A percentile compares a stretch with the other conserved stretches of the same genome.
These are phyloP conservation scores for Podarcis lilfordi DNA, from an alignment of 2,797 vertebrate genomes.

Conservation along the genomic window DNA sequence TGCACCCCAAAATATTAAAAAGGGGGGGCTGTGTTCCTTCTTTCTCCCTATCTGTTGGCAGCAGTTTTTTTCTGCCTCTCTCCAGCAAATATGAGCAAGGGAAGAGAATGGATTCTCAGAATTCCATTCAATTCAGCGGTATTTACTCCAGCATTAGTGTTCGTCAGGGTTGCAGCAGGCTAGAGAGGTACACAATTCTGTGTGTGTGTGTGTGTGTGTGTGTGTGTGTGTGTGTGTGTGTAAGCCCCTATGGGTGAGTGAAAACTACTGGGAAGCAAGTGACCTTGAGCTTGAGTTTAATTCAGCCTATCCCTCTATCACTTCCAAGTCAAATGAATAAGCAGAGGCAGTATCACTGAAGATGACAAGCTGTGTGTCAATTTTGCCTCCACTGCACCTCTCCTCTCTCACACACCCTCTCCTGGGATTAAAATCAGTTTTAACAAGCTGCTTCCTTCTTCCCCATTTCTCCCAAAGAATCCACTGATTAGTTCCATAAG, in stretches of 20 bases:
- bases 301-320: neutral
- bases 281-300: neutral
- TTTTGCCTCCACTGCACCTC: neutral
- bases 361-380: neutral
- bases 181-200: neutral
- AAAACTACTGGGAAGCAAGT: no score
- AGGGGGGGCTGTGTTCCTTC: no score
- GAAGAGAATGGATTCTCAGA: neutral
- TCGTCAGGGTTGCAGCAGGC: neutral
- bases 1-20: neutral
- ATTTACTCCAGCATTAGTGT: neutral
- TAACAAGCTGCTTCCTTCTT: neutral
- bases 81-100: neutral
- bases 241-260: no score
- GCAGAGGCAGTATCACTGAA: neutral
- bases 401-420: neutral
- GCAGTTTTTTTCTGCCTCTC: neutral
- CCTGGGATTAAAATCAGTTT: neutral
- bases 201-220: no score
- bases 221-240: no score
- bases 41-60: neutral
- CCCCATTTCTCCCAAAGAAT: neutral
- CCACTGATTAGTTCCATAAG: neutral
- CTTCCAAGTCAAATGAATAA: neutral
- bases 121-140: neutral